A percentile compares a stretch with the other conserved stretches of the same genome.
Conservation (phyloP, 2,888 invertebrate genomes). For the Eupsilia transversa region DNA sequence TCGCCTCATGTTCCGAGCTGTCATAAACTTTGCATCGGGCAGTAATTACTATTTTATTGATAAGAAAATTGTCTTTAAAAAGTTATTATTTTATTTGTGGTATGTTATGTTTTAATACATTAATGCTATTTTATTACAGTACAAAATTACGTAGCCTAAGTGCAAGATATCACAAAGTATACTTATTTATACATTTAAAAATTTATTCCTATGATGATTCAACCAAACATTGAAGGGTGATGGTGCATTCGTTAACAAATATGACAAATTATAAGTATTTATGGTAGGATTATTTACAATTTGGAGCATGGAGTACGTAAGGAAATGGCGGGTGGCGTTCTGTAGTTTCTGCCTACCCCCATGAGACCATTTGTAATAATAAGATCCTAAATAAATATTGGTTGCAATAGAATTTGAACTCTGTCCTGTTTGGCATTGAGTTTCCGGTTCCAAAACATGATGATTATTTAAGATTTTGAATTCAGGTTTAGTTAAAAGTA, state of each 20-base stretch:
- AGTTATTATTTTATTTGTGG: not conserved
- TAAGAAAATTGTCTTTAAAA: not conserved
- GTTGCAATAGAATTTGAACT: not conserved
- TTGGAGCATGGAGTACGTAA: not conserved
- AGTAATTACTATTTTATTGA: not conserved
- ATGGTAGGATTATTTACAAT: slow-evolving; percentile 12
- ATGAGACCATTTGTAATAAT: not conserved
- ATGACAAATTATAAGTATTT: not conserved
- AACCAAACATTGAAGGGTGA: not conserved
- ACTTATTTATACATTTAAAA: slow-evolving; percentile 32
- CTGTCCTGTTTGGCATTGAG: not conserved
- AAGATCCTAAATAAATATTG: not conserved
- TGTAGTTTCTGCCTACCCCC: not conserved
- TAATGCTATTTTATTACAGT: slow-evolving; percentile 34
- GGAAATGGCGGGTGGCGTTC: not conserved
- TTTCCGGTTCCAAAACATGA: not conserved
- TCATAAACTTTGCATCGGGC: not conserved
- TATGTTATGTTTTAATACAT: not conserved
- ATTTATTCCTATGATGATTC: slow-evolving; percentile 20
- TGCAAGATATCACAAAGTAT: slow-evolving; percentile 49
- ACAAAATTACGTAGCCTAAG: slow-evolving; percentile 45
- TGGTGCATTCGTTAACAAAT: not conserved
- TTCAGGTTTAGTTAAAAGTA: not conserved
- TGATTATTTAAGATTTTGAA: slow-evolving; percentile 2
- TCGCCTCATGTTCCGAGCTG: not conserved